phyloP scores from a whole-genome alignment of 1,140 invertebrate species.

The Drosophila sp. region DNA sequence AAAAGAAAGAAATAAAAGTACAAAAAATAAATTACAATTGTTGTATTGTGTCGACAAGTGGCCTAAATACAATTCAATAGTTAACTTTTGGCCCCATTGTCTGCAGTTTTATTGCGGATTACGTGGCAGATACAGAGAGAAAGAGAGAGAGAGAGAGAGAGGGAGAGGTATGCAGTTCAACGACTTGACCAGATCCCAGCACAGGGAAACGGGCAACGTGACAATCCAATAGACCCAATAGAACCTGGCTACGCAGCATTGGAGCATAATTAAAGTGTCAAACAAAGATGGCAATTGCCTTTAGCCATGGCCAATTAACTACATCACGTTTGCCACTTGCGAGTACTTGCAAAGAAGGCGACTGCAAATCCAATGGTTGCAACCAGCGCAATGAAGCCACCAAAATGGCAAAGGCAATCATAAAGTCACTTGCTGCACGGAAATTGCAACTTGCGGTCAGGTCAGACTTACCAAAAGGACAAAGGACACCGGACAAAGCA shows the following conservation, averaged over 20 bases:
- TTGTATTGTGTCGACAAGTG: conserved; percentile 52
- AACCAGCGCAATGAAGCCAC: conserved; percentile 6
- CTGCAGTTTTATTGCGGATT: conserved; percentile 5
- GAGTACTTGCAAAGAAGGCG: conserved; percentile 20
- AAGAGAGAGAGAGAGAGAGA: background rate
- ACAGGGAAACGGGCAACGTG: too few species aligned
- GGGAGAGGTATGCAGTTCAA: conserved; percentile 47
- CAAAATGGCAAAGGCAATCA: conserved; percentile 66
- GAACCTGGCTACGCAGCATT: conserved; percentile 7
- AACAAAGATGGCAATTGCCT: conserved; percentile 48
- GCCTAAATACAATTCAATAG: conserved; percentile 76
- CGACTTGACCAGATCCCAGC: conserved; percentile 37
- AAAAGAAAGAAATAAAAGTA: background rate
- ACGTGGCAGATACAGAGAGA: background rate
- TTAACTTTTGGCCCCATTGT: conserved; percentile 63
- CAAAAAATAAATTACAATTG: conserved; percentile 27
- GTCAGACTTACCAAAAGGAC: conserved; percentile 43
- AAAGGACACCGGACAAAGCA: conserved; percentile 18
- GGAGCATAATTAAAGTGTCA: conserved; percentile 71
- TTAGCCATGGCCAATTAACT: conserved; percentile 66
- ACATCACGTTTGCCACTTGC: conserved; percentile 27
- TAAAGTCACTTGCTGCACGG: conserved; percentile 76
- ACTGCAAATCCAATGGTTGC: background rate
- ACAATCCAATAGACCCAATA: background rate
- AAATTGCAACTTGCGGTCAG: conserved; percentile 77